phyloP scores from a whole-genome alignment of 1,140 invertebrate species.

The Tenebrio molitor region DNA sequence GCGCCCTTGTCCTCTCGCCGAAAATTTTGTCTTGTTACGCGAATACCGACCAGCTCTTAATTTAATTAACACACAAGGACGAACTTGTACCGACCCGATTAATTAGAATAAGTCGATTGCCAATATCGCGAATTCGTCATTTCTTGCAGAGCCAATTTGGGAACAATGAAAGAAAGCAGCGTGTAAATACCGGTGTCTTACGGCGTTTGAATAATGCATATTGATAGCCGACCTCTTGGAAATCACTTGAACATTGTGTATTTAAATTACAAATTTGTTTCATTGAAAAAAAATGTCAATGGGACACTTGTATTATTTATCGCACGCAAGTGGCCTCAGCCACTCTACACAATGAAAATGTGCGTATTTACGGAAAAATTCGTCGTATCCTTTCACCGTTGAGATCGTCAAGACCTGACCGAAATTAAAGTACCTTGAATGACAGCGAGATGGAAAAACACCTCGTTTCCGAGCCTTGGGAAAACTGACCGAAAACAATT shows the following conservation, averaged over 20 bases:
- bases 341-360: neutral
- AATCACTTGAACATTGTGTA: conserved; percentile 15
- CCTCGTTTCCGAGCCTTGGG: no score
- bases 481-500: no score
- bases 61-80: conserved; percentile 25
- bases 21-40: conserved; percentile 1
- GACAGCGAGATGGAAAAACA: no score
- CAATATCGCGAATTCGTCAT: no score
- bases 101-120: conserved; percentile 1
- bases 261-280: conserved; percentile 39
- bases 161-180: neutral
- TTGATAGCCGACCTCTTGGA: conserved; percentile 15
- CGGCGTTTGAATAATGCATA: conserved; percentile 10
- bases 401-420: no score
- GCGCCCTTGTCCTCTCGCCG: neutral
- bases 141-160: neutral
- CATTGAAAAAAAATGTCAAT: conserved; percentile 40
- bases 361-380: conserved; percentile 6
- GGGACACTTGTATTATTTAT: conserved; percentile 37
- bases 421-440: no score
- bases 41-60: neutral
- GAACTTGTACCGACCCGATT: neutral
- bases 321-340: conserved; percentile 19
- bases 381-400: neutral
- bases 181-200: conserved; percentile 12